Evolutionary conservation across 2,797 vertebrate genomes (phyloP).

Genomic region (Sparus aurata): DNA sequence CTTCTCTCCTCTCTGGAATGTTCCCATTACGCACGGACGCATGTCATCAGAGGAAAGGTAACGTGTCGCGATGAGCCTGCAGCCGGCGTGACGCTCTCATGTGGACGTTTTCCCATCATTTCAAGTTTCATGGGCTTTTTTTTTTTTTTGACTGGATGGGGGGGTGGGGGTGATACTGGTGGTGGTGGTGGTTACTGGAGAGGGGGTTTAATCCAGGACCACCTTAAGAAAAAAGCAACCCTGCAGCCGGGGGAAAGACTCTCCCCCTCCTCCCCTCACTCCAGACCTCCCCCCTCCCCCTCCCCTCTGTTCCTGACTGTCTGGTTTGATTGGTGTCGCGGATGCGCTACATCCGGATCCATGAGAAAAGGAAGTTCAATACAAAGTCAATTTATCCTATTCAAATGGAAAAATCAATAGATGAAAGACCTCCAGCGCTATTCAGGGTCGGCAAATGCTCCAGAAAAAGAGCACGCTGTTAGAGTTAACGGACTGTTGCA

Average conservation of each 20-base stretch:
- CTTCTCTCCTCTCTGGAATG: slow-evolving; percentile 57
- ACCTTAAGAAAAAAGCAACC: slow-evolving; percentile 83
- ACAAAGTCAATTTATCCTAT: slow-evolving; percentile 87
- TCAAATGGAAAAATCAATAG: slow-evolving; percentile 86
- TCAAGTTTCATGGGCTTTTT: not conserved
- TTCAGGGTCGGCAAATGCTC: slow-evolving; percentile 61
- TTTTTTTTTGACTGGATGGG: not conserved
- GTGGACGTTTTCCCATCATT: slow-evolving; percentile 18
- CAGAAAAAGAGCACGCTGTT: not conserved
- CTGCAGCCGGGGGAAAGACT: slow-evolving; percentile 69
- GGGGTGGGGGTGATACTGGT: not conserved
- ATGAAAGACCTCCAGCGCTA: slow-evolving; percentile 69
- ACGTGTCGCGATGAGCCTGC: slow-evolving; percentile 33
- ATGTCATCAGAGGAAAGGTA: slow-evolving; percentile 44
- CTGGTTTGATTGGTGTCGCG: slow-evolving; percentile 86
- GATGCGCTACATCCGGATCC: slow-evolving; percentile 86
- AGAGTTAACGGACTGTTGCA: slow-evolving; percentile 34
- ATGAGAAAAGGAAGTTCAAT: slow-evolving; percentile 86
- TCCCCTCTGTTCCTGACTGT: slow-evolving; percentile 77
- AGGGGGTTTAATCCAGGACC: slow-evolving; percentile 36
- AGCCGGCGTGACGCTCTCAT: slow-evolving; percentile 10
- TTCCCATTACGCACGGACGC: slow-evolving; percentile 64
- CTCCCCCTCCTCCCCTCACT: slow-evolving; percentile 39
- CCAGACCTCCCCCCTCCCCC: slow-evolving; percentile 21
- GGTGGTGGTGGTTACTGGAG: not conserved